phyloP scores from a whole-genome alignment of 2,113 vertebrate genomes.

The Geococcyx californianus region DNA sequence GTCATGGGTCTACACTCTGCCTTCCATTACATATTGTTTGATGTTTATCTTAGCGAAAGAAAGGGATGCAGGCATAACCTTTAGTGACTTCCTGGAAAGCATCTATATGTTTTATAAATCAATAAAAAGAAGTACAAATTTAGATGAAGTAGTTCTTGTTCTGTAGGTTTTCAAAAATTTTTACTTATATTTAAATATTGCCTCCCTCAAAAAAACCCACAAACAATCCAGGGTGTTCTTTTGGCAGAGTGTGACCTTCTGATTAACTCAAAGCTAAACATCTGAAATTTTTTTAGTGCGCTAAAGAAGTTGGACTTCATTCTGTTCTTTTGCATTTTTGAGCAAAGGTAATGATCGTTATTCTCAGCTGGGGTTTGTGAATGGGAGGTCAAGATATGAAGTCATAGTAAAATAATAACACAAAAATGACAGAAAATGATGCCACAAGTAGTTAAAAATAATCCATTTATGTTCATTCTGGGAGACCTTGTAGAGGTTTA shows the following conservation, averaged over 20 bases:
- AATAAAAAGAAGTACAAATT: background rate
- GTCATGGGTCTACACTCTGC: background rate
- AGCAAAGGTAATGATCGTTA: background rate
- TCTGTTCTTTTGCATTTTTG: background rate
- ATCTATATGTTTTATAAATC: background rate
- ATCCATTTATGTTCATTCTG: background rate
- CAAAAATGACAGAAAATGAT: background rate
- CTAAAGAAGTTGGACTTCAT: background rate
- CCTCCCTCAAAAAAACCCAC: background rate
- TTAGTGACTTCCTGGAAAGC: background rate
- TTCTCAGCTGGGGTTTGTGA: background rate
- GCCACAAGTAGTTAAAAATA: background rate
- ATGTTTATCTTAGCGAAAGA: background rate
- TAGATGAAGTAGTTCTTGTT: background rate
- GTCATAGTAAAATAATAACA: background rate
- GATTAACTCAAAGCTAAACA: background rate
- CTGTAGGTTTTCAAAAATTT: background rate
- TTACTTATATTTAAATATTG: background rate
- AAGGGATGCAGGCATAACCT: background rate
- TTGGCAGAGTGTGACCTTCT: background rate
- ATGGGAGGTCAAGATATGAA: background rate
- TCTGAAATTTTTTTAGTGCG: background rate
- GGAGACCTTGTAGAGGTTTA: background rate
- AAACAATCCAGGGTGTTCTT: background rate
- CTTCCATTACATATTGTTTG: background rate